phyloP scores from a whole-genome alignment of 2,797 vertebrate species.

The Premnoplex brunnescens region DNA sequence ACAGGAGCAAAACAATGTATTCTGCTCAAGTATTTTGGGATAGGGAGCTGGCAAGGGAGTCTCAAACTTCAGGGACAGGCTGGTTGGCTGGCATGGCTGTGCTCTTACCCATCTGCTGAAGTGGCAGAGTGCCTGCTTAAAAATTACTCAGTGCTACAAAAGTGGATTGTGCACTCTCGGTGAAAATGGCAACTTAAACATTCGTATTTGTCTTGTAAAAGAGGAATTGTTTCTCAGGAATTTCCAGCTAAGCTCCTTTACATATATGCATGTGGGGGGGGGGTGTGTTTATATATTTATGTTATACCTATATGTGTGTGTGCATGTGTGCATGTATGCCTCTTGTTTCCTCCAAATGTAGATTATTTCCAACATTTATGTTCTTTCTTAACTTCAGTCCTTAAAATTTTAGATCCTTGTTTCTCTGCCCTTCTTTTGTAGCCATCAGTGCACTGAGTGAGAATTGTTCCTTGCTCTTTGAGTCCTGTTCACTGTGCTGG shows the following conservation, averaged over 20 bases:
- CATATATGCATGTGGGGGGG: rapidly evolving
- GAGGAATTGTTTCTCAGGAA: background rate
- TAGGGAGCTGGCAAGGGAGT: background rate
- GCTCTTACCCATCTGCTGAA: background rate
- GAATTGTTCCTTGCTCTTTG: rapidly evolving
- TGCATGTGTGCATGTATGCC: background rate
- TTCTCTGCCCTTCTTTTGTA: background rate
- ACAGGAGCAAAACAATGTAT: background rate
- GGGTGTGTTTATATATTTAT: background rate
- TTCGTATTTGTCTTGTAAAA: background rate
- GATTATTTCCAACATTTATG: background rate
- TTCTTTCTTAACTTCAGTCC: background rate
- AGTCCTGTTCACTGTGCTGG: too few relatives aligned
- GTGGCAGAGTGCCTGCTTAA: constrained; percentile 1
- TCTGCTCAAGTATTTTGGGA: background rate
- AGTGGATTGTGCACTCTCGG: background rate
- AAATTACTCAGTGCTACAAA: background rate
- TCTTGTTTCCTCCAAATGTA: background rate
- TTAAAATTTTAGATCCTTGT: background rate
- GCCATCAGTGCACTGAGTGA: background rate
- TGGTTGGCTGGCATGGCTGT: background rate
- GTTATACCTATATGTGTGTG: too few relatives aligned
- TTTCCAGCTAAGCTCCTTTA: background rate
- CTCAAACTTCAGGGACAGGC: background rate
- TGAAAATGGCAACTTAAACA: background rate